These are phyloP conservation scores for Eulemur coronatus DNA, from an alignment of 2,797 vertebrate species.

Conservation along the genomic window DNA sequence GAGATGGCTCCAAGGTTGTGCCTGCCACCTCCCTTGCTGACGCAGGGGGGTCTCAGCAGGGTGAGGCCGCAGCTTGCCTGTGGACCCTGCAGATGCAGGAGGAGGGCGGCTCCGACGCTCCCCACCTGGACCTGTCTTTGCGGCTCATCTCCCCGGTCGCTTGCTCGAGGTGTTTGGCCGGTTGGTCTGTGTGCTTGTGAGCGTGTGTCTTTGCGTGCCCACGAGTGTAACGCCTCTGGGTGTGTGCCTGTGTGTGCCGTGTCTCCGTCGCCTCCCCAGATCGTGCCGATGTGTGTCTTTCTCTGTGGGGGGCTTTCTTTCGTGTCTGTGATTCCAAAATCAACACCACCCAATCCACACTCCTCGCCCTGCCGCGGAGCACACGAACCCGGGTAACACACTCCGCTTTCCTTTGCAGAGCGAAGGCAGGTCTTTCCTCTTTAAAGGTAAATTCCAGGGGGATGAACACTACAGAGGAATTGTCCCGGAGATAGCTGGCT, in stretches of 20 bases:
- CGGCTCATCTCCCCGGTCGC: not conserved
- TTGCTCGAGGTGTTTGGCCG: not conserved
- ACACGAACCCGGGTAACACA: not conserved
- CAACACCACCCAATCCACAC: not conserved
- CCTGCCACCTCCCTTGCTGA: not conserved
- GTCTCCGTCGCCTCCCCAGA: not conserved
- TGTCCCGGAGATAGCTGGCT: constrained; percentile 79
- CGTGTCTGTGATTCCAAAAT: not conserved
- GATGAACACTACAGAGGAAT: constrained; percentile 73
- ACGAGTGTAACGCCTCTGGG: fast-evolving
- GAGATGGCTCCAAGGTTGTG: fast-evolving
- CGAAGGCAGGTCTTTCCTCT: not conserved
- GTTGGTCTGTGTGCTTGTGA: not conserved
- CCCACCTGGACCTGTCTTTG: not conserved
- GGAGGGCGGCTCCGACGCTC: not conserved
- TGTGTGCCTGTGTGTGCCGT: not conserved
- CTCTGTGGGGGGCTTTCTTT: not conserved
- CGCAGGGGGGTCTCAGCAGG: not conserved
- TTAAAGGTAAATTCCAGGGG: constrained; percentile 76
- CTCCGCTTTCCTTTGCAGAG: constrained; percentile 6
- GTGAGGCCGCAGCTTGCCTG: not conserved
- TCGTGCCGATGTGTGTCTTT: not conserved
- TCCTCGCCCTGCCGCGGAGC: not conserved
- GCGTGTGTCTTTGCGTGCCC: not conserved
- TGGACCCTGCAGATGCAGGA: fast-evolving